Percentiles rank a stretch among this genome's conserved stretches.
Conservation (phyloP, 2,888 invertebrate genomes). For the Heterodera filipjevi region DNA sequence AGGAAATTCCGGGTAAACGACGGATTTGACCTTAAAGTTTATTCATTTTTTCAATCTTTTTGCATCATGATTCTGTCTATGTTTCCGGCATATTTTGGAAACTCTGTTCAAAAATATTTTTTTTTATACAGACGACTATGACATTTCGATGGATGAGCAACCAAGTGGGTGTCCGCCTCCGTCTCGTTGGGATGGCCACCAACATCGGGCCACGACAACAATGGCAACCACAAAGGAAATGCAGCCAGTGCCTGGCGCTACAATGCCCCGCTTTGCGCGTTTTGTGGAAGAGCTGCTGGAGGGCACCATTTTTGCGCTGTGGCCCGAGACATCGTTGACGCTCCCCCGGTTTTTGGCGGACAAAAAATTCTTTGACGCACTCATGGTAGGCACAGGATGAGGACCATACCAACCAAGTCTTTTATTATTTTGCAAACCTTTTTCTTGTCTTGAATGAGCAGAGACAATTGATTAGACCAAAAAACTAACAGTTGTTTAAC, state of each 20-base stretch:
- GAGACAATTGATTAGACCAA: no score
- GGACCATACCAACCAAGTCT: no score
- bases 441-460: no score
- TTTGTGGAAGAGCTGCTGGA: constrained; percentile 38
- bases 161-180: constrained; percentile 19
- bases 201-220: neutral
- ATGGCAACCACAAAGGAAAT: neutral
- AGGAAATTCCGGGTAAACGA: neutral
- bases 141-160: constrained; percentile 8
- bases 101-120: neutral
- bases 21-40: neutral
- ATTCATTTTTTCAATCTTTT: no score
- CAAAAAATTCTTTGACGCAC: constrained; percentile 44
- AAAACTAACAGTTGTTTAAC: no score
- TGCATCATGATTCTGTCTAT: no score
- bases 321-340: constrained; percentile 45
- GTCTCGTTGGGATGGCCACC: constrained; percentile 29
- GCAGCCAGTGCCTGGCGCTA: neutral
- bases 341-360: constrained; percentile 44
- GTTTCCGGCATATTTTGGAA: no score
- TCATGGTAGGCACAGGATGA: no score
- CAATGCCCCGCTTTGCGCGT: constrained; percentile 27
- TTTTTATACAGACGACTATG: constrained; percentile 11
- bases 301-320: constrained; percentile 37
- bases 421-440: no score